phyloP scores from a whole-genome alignment of 2,888 invertebrate genomes.

The Heteropelma amictum region DNA sequence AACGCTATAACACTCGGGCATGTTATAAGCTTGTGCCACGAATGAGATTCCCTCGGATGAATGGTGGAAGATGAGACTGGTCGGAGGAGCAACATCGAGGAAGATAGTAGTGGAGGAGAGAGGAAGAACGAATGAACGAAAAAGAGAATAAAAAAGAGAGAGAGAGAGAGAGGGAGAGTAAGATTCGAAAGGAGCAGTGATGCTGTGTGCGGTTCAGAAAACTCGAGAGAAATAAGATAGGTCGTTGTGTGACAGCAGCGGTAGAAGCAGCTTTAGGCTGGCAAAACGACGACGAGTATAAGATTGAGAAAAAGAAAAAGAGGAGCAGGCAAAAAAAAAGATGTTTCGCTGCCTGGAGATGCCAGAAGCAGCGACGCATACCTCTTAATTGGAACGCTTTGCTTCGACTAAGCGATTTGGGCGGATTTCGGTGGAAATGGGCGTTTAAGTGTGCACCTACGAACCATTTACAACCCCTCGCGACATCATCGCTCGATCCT shows the following conservation, averaged over 20 bases:
- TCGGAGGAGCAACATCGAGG: conserved; percentile 24
- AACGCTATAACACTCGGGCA: background rate
- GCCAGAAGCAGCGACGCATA: conserved; percentile 74
- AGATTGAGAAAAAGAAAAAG: conserved; percentile 11
- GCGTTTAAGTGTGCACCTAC: conserved; percentile 72
- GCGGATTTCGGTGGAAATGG: conserved; percentile 77
- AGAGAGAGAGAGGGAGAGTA: conserved; percentile 43
- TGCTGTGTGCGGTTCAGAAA: conserved; percentile 2
- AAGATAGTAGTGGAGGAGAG: conserved; percentile 17
- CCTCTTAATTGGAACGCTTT: conserved; percentile 77
- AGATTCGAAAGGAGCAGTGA: conserved; percentile 25
- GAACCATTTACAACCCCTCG: conserved; percentile 69
- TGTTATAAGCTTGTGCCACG: conserved; percentile 35
- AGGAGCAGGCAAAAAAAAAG: conserved; percentile 52
- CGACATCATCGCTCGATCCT: conserved; percentile 65
- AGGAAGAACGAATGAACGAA: too few species aligned
- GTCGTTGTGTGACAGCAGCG: conserved; percentile 45
- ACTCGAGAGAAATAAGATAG: conserved; percentile 49
- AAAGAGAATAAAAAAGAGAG: conserved; percentile 18
- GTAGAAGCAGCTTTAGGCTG: conserved; percentile 32
- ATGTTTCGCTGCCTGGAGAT: conserved; percentile 67
- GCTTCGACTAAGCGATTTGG: conserved; percentile 74
- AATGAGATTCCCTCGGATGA: conserved; percentile 22
- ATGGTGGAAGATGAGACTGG: conserved; percentile 31
- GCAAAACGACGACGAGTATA: conserved; percentile 26